A percentile compares a stretch with the other conserved stretches of the same genome.
phyloP scores from a whole-genome alignment of 1,140 invertebrate species.

The Zaprionus kolodkinae region DNA sequence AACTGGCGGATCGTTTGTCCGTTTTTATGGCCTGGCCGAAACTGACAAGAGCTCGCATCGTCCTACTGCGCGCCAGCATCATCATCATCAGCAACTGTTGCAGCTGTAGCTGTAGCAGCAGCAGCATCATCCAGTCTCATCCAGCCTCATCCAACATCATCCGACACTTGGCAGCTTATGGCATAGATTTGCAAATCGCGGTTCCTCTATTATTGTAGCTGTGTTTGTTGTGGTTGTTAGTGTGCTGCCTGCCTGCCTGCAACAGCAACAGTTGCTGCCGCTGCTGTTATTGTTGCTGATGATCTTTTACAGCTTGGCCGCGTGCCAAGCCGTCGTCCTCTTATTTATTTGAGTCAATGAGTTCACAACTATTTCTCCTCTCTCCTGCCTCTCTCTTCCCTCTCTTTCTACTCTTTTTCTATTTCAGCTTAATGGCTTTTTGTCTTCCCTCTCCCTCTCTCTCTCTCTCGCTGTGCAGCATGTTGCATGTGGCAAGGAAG shows the following conservation, averaged over 20 bases:
- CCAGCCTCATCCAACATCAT: slow-evolving; percentile 64
- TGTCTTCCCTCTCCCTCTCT: slow-evolving; percentile 16
- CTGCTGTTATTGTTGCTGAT: slow-evolving; percentile 65
- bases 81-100: slow-evolving; percentile 34
- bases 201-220: slow-evolving; percentile 77
- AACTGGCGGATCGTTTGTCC: slow-evolving; percentile 68
- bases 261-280: slow-evolving; percentile 50
- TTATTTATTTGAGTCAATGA: slow-evolving; percentile 83
- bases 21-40: slow-evolving; percentile 45
- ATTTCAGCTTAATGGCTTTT: slow-evolving; percentile 73
- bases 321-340: slow-evolving; percentile 50
- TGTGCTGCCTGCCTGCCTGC: too few species aligned
- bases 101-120: slow-evolving; percentile 23
- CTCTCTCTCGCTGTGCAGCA: slow-evolving; percentile 23
- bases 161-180: slow-evolving; percentile 81
- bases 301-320: slow-evolving; percentile 47
- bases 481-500: slow-evolving; percentile 63
- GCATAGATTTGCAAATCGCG: slow-evolving; percentile 79
- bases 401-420: slow-evolving; percentile 35
- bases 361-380: slow-evolving; percentile 79
- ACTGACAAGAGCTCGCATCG: slow-evolving; percentile 25
- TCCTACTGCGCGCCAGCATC: slow-evolving; percentile 25
- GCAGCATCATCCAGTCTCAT: slow-evolving; percentile 46
- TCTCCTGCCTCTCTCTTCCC: slow-evolving; percentile 29
- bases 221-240: slow-evolving; percentile 78